These are phyloP conservation scores for Lucilia sericata DNA, from an alignment of 1,140 invertebrate species.

Conservation along the genomic window DNA sequence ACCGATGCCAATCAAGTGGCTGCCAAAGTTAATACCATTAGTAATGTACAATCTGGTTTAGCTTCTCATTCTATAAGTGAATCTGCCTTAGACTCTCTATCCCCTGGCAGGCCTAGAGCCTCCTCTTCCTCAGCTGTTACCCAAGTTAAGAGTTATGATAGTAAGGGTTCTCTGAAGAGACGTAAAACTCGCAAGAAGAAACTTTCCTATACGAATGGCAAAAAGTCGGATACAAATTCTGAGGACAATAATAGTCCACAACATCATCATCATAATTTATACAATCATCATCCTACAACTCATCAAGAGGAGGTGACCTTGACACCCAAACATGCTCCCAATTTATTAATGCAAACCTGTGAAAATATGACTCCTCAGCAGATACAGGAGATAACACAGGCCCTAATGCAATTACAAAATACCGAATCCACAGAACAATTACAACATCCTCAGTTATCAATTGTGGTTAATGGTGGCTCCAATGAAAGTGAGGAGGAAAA, in stretches of 20 bases:
- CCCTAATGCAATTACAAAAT: constrained; percentile 60
- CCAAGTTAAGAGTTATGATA: constrained; percentile 64
- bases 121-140: constrained; percentile 60
- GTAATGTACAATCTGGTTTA: constrained; percentile 63
- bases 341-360: constrained; percentile 62
- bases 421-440: constrained; percentile 20
- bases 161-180: constrained; percentile 71
- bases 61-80: constrained; percentile 84
- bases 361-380: constrained; percentile 69
- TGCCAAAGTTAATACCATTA: constrained; percentile 50
- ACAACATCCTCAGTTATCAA: constrained; percentile 56
- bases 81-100: constrained; percentile 82
- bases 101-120: constrained; percentile 66
- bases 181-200: constrained; percentile 76
- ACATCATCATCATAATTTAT: not conserved
- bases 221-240: constrained; percentile 33
- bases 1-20: constrained; percentile 63
- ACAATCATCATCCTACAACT: constrained; percentile 71
- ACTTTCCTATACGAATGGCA: constrained; percentile 61
- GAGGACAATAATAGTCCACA: constrained; percentile 17
- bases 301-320: constrained; percentile 69
- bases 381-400: constrained; percentile 63
- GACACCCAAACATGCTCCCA: constrained; percentile 60
- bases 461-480: not conserved
- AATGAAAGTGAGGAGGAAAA: constrained; percentile 56